These are phyloP conservation scores for Dermochelys coriacea DNA, from an alignment of 2,797 vertebrate species.

Conservation along the genomic window DNA sequence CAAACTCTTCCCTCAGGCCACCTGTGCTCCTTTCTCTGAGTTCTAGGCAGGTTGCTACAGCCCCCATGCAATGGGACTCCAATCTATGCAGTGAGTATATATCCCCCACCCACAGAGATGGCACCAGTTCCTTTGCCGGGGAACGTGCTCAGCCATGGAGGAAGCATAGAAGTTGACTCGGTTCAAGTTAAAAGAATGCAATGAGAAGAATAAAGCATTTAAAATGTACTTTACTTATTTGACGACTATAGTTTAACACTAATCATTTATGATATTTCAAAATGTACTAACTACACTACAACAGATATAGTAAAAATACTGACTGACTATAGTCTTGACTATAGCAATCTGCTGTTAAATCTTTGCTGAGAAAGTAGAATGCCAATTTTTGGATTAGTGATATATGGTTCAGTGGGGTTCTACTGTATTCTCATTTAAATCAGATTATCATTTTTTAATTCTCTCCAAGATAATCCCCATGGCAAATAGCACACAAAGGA, in stretches of 20 bases:
- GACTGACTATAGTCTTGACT: background rate
- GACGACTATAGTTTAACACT: background rate
- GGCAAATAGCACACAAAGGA: background rate
- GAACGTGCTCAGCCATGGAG: background rate
- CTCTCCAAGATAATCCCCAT: background rate
- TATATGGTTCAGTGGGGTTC: background rate
- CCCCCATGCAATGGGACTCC: background rate
- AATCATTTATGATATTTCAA: constrained; percentile 17
- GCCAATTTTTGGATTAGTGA: constrained; percentile 9
- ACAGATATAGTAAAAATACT: background rate
- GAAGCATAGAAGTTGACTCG: background rate
- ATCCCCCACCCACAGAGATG: background rate
- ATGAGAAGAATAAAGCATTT: background rate
- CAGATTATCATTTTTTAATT: background rate
- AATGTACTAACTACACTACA: background rate
- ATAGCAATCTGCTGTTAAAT: background rate
- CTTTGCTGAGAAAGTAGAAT: background rate
- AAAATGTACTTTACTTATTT: background rate
- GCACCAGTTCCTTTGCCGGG: background rate
- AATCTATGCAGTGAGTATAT: background rate
- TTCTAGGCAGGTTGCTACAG: background rate
- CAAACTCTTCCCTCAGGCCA: background rate
- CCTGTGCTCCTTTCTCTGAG: background rate
- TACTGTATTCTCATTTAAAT: background rate
- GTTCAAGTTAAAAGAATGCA: background rate